These are phyloP conservation scores for Hippopotamyrus pictus DNA, from an alignment of 2,797 vertebrate species.

Conservation along the genomic window DNA sequence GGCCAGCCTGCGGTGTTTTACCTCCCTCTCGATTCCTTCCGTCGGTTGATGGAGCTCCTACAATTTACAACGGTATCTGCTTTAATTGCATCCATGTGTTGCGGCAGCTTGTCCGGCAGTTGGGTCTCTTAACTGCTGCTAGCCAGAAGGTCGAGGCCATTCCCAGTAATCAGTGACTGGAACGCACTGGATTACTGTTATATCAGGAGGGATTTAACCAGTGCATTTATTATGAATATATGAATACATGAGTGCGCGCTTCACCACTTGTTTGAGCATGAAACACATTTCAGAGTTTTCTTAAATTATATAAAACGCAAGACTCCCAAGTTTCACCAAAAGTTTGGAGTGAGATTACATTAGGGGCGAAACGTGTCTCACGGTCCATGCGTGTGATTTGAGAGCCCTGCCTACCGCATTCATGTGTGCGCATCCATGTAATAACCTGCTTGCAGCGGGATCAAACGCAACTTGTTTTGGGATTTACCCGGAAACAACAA, in stretches of 20 bases:
- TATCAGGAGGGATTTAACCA: background rate
- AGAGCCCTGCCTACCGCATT: background rate
- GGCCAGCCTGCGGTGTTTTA: background rate
- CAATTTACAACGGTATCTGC: slow-evolving; percentile 17
- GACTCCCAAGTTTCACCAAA: background rate
- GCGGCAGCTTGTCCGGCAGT: slow-evolving; percentile 37
- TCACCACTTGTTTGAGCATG: background rate
- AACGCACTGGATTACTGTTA: slow-evolving; percentile 30
- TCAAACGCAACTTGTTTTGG: background rate
- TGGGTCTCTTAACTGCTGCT: slow-evolving; percentile 33
- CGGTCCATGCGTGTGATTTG: background rate
- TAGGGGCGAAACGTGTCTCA: background rate
- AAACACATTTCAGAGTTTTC: background rate
- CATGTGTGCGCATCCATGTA: background rate
- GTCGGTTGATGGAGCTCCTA: background rate
- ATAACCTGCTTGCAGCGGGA: background rate
- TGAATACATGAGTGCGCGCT: background rate
- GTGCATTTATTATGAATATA: background rate
- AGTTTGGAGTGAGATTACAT: background rate
- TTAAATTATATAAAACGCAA: background rate
- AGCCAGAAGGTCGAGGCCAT: slow-evolving; percentile 42
- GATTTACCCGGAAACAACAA: background rate
- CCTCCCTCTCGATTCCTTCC: background rate
- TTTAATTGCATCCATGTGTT: slow-evolving; percentile 46
- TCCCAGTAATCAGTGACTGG: slow-evolving; percentile 44